Evolutionary conservation across 2,113 vertebrate species (phyloP).

Genomic region (Pardalotus punctatus): DNA sequence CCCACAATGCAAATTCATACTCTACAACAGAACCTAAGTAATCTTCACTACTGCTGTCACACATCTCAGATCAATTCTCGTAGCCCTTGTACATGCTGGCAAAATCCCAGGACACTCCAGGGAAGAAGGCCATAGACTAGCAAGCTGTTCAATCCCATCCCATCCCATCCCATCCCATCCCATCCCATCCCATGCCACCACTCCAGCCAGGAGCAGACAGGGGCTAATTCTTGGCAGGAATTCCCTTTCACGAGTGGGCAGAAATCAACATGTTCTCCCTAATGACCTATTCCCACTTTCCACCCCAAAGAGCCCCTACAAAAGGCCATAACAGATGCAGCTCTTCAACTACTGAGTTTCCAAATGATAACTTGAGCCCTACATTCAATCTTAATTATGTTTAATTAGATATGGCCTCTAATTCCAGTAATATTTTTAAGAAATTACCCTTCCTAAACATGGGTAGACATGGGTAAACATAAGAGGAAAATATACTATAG

Average conservation of each 20-base stretch:
- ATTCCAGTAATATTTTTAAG: neutral
- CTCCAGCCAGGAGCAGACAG: neutral
- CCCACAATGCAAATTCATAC: accelerated
- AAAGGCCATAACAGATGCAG: neutral
- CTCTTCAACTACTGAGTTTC: neutral
- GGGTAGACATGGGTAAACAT: neutral
- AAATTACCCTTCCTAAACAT: neutral
- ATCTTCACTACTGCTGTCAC: neutral
- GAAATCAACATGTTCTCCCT: neutral
- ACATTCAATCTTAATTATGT: neutral
- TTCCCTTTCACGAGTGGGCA: neutral
- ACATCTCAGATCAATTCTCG: neutral
- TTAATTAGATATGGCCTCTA: neutral
- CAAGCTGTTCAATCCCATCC: neutral
- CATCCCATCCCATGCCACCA: neutral
- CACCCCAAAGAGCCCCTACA: accelerated
- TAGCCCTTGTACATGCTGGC: accelerated
- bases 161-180: too few relatives aligned
- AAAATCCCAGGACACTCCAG: neutral
- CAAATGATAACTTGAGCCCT: neutral
- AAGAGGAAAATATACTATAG: neutral
- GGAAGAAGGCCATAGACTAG: neutral
- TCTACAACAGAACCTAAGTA: neutral
- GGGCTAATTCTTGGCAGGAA: neutral
- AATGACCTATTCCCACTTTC: neutral